A percentile compares a stretch with the other conserved stretches of the same genome.
These are phyloP conservation scores for Xanthia togata DNA, from an alignment of 2,888 invertebrate genomes.

Conservation along the genomic window DNA sequence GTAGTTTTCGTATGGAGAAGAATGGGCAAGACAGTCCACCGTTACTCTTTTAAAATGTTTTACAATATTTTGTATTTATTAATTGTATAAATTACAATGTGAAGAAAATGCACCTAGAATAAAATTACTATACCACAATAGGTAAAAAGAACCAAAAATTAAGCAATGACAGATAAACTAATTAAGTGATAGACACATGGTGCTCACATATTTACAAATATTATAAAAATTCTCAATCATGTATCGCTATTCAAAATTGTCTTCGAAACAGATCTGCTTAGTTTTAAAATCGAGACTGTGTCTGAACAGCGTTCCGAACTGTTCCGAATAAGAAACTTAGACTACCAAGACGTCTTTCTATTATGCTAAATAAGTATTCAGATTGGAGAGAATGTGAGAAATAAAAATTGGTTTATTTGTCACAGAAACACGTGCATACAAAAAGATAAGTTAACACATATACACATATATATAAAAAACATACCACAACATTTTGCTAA, in stretches of 20 bases:
- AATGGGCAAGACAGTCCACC: too few species aligned
- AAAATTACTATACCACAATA: too few species aligned
- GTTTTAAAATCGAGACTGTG: neutral
- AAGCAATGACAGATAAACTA: too few species aligned
- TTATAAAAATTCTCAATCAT: neutral
- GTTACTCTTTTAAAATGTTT: too few species aligned
- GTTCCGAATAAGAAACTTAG: neutral
- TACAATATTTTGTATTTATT: too few species aligned
- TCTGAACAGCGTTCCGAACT: neutral
- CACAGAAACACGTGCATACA: neutral
- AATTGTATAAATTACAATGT: too few species aligned
- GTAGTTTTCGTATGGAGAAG: too few species aligned
- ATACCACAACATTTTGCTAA: neutral
- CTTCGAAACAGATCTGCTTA: neutral
- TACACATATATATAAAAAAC: too few species aligned
- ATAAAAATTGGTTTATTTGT: neutral
- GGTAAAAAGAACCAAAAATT: too few species aligned
- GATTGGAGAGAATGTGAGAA: neutral
- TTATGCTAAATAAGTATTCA: neutral
- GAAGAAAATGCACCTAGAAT: too few species aligned
- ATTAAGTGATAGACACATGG: too few species aligned
- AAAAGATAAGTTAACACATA: neutral
- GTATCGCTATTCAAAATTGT: neutral
- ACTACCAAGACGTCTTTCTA: neutral
- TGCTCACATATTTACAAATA: neutral